Percentiles rank a stretch among this genome's conserved stretches.
Conservation (phyloP, 2,113 vertebrate species). For the Oreochromis tanganicae region DNA sequence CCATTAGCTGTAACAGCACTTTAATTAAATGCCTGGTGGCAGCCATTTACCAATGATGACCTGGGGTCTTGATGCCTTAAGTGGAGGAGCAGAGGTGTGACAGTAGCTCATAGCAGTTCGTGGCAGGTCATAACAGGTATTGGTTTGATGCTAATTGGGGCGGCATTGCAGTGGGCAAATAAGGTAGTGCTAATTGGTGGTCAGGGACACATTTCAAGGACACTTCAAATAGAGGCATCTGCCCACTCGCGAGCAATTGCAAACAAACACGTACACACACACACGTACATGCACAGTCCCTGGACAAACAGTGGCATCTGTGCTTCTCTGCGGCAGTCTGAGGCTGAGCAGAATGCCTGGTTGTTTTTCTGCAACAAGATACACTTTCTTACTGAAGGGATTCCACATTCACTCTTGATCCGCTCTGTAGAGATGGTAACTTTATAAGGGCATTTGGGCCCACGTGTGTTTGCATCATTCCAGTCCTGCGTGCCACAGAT, state of each 20-base stretch:
- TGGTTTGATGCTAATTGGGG: slow-evolving; percentile 57
- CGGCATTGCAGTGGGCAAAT: slow-evolving; percentile 25
- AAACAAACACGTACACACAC: slow-evolving; percentile 27
- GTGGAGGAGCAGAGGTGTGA: slow-evolving; percentile 36
- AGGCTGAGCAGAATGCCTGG: slow-evolving; percentile 7
- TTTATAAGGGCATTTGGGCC: neutral
- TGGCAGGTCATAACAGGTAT: slow-evolving; percentile 27
- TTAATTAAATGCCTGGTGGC: slow-evolving; percentile 41
- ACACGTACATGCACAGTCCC: neutral
- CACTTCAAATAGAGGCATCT: slow-evolving; percentile 49
- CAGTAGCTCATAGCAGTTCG: neutral
- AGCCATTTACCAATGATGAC: slow-evolving; percentile 31
- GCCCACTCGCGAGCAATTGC: neutral
- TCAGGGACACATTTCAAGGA: slow-evolving; percentile 63
- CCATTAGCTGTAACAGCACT: slow-evolving; percentile 20
- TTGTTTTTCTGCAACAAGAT: neutral
- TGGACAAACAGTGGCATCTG: slow-evolving; percentile 56
- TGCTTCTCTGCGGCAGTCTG: slow-evolving; percentile 38
- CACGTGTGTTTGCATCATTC: neutral
- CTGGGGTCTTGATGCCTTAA: slow-evolving; percentile 14
- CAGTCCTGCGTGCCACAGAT: neutral
- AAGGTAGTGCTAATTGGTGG: slow-evolving; percentile 44
- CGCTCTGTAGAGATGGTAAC: neutral
- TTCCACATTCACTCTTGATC: neutral
- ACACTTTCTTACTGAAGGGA: neutral